Percentiles rank a stretch among this genome's conserved stretches.
phyloP scores from a whole-genome alignment of 2,113 vertebrate genomes.

The Oreotrochilus melanogaster region DNA sequence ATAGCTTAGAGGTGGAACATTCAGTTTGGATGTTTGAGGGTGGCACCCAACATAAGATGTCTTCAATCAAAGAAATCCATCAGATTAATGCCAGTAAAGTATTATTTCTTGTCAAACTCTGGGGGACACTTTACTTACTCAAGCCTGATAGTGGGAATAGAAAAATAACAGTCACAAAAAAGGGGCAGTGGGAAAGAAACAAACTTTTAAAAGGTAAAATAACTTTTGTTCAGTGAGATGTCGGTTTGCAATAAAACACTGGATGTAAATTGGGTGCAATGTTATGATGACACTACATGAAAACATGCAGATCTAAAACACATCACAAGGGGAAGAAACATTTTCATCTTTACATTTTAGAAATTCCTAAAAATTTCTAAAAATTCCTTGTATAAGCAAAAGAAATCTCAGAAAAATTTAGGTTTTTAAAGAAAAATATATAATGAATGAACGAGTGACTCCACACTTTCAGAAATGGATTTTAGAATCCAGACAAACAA shows the following conservation, averaged over 20 bases:
- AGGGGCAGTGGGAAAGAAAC: background rate
- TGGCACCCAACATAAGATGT: accelerated
- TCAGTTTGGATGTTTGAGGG: background rate
- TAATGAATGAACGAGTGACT: background rate
- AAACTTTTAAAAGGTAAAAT: background rate
- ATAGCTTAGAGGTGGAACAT: background rate
- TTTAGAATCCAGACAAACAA: background rate
- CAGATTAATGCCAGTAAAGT: background rate
- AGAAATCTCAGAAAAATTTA: background rate
- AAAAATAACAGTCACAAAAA: background rate
- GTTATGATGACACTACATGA: background rate
- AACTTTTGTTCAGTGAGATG: background rate
- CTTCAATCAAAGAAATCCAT: background rate
- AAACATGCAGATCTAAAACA: background rate
- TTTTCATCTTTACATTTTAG: background rate
- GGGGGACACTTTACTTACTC: background rate
- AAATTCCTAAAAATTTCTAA: background rate
- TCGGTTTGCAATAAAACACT: background rate
- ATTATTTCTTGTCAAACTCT: background rate
- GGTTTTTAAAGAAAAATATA: background rate
- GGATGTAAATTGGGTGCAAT: background rate
- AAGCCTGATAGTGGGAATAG: background rate
- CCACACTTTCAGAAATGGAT: background rate
- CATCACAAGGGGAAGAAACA: background rate
- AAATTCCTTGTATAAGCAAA: background rate